Evolutionary conservation across 2,113 vertebrate species (phyloP), one percentile per base, ranked within the genome.

Genomic region (Phaethon lepturus): DNA sequence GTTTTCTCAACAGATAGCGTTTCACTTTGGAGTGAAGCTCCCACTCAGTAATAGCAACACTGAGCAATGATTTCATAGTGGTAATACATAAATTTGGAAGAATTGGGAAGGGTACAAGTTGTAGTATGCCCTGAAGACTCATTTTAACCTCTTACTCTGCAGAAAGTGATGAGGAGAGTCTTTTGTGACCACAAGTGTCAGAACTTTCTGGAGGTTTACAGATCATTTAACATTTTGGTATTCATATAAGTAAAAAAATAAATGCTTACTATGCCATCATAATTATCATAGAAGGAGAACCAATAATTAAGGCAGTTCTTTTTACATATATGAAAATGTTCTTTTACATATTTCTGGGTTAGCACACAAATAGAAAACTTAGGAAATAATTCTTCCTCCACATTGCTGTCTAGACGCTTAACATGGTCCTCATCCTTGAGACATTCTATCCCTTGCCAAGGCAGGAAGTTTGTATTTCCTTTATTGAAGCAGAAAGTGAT

Each of bases 401-500:
- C 31, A n/a, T 50, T 88, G 86, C 59, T 83, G 55, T 96, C 90
- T 93, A 91, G 79, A 86, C 71, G 69, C 33, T 95, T 95, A 59
- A 50, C 2, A 1, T 64, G 75, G 72, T 73, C 74, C 49, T 89
- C 82, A 26, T 93, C 74, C 55, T 86, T 87, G 40, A 88, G 84
- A 79, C 33, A 47, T 85, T 88, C 19, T 53, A 83, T 42, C 16
- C 26, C 56, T 85, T 97, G 95, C 96, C 95, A 97, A 93, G 71
- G 25, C 74, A 90, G 96, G 97, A 97, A 96, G 71, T 44, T 84
- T 95, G 31, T 85, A 69, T 77, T 96, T 97, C 96, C 96, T 97
- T 97, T 96, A 95, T 97, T 97, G 96, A 95, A 90, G 91, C 33
- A 93, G 71, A 96, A 95, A 55, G 91, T 94, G 93, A 96, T 91